Conservation (phyloP, 23 tunicate species). For the Ciona savignyi region DNA sequence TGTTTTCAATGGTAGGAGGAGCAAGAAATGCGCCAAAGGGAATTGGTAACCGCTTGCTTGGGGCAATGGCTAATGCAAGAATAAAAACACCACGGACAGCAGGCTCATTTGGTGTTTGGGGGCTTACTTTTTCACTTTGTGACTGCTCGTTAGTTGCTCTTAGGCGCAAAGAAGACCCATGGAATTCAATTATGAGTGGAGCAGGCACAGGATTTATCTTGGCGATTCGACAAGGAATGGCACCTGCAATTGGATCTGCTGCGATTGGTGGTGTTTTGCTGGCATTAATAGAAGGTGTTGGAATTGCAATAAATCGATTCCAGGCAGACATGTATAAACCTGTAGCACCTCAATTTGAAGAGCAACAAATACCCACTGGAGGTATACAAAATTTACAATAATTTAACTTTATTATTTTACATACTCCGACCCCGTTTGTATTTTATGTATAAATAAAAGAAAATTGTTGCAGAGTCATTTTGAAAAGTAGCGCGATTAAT, state of each 20-base stretch:
- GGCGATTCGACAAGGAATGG: slow-evolving; percentile 84
- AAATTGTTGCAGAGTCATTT: no score
- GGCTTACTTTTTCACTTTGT: slow-evolving; percentile 83
- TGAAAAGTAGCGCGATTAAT: no score
- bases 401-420: no score
- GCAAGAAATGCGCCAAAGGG: slow-evolving; percentile 95
- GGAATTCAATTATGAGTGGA: slow-evolving; percentile 91
- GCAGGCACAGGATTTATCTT: slow-evolving; percentile 92
- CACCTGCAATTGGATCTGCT: slow-evolving; percentile 71
- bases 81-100: slow-evolving; percentile 98
- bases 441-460: no score
- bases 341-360: slow-evolving; percentile 71
- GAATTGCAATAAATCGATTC: slow-evolving; percentile 70
- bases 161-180: slow-evolving; percentile 85
- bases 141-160: slow-evolving; percentile 89
- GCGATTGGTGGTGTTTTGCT: slow-evolving; percentile 85
- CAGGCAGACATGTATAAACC: slow-evolving; percentile 92
- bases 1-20: slow-evolving; percentile 77
- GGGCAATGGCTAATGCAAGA: slow-evolving; percentile 77
- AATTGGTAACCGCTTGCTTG: slow-evolving; percentile 58
- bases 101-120: slow-evolving; percentile 97
- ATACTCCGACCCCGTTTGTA: no score
- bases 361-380: background rate
- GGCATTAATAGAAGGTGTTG: slow-evolving; percentile 93
- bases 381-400: slow-evolving; percentile 9